phyloP scores from a whole-genome alignment of 2,888 invertebrate genomes.

The Meandrusa payeni region DNA sequence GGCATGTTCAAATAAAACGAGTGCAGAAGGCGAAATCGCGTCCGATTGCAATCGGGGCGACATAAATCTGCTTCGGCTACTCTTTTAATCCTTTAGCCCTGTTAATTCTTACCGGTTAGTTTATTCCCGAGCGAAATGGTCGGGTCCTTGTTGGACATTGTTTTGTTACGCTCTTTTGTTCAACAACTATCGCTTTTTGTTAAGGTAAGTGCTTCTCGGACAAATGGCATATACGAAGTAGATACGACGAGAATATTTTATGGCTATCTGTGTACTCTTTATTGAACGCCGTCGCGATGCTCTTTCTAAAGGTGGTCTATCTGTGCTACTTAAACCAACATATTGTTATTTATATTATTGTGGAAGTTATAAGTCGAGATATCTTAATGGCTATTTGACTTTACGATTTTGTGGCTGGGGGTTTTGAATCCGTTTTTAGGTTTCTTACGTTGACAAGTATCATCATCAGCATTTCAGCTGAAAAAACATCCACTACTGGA shows the following conservation, averaged over 20 bases:
- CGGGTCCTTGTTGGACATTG: conserved; percentile 65
- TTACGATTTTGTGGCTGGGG: too few species aligned
- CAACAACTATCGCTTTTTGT: conserved; percentile 79
- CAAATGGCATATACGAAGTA: conserved; percentile 65
- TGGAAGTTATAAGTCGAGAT: too few species aligned
- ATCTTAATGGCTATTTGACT: too few species aligned
- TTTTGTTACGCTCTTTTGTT: conserved; percentile 73
- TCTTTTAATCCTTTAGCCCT: conserved; percentile 79
- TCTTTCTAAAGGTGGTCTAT: too few species aligned
- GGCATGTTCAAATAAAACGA: conserved; percentile 54
- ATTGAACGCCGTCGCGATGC: too few species aligned
- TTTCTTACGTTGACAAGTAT: too few species aligned
- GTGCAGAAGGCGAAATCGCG: conserved; percentile 65
- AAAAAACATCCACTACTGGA: too few species aligned
- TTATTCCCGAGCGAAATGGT: conserved; percentile 75
- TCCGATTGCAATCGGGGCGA: conserved; percentile 74
- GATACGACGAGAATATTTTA: conserved; percentile 61
- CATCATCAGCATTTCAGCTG: too few species aligned
- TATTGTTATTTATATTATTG: conserved; percentile 6
- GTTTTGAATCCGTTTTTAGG: too few species aligned
- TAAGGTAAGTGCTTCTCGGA: conserved; percentile 77
- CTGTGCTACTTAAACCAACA: background rate
- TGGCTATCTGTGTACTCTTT: conserved; percentile 41
- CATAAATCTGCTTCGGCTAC: conserved; percentile 80
- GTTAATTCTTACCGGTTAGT: conserved; percentile 81